Evolutionary conservation across 92 coral and sea anemone species (phyloP), one percentile per base, ranked within the genome.

Genomic region (Porites lobata): DNA sequence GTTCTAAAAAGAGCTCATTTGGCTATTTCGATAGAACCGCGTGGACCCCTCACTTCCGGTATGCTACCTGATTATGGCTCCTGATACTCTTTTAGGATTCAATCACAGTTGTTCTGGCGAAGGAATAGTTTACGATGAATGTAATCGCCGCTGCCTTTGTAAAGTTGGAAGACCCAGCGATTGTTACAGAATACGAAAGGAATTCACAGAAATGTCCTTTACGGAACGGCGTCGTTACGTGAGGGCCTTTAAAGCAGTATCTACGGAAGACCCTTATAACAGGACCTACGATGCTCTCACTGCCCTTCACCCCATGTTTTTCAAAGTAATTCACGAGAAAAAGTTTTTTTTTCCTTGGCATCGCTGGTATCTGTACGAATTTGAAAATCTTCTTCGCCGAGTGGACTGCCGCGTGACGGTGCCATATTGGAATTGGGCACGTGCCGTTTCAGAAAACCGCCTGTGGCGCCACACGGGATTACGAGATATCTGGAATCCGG

Each of bases 301-400:
- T 12, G 81, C 43, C 53, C 81, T 69, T 17, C 96, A 95, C 69
- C 93, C 98, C 0, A 72, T 72, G 3, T 90, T 81, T 79, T 93
- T 95, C 69, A 69, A 90, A 22, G 22, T 26, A 17, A 90, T 96
- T 20, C 98, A 96, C 69, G 89, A 68, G 8, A 91, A 82, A 66
- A 91, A 92, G 67, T 94, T 93, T 57, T 96, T 96, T 93, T 93
- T 96, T 69, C 98, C 99, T 0, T 96, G 99, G 99, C 99, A 96
- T 82, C 98, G 99, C 0, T 95, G 98, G 96, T 96, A 95, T 78
- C 67, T 95, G 26, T 78, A 93, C 52, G 54, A 77, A 19, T 96
- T 96, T 83, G 99, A 96, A 78, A 96, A 96, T 76, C 85, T 96
- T 22, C 77, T 96, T 18, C 96, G 98, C 20, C 86, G 80, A 70